Base-by-base conservation (phyloP, 2,888 invertebrate genomes). In the Caenorhabditis sp. region DNA sequence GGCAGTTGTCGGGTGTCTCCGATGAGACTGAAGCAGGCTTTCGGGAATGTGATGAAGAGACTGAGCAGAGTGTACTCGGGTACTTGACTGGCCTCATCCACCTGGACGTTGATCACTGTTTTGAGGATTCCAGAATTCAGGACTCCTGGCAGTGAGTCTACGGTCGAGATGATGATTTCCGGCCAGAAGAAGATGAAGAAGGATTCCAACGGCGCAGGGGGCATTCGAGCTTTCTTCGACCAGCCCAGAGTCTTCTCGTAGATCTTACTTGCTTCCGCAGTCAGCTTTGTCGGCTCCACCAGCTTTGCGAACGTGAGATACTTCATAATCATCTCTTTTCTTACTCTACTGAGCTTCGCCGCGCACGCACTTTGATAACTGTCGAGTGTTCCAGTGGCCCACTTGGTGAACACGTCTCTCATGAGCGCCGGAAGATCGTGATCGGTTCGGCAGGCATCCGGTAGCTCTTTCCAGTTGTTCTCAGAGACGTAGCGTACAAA, bases 81-180 rank as follows among this genome's bases (percentile, higher is more conserved):
- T 22, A 63, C 8, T 26, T 63, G 63, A 53, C 63, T 63, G 17
- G 53, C 53, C 20, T 63, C 63, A 26, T 63, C 63, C 35, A 63
- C 32, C n/a, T 63, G 63, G 4, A 63, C 41, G 0, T 41, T 52
- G 0, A 7, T 6, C 11, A 62, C 32, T 7, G 11, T n/a, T n/a
- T 30, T 20, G 17, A 61, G 48, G 3, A 13, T 4, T 35, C 46
- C 22, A 9, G 45, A n/a, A 17, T n/a, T n/a, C n/a, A n/a, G n/a
- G n/a, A 45, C 35, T 9, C 17, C 15, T 26, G 8, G 45, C 13
- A 63, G 53, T 7, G 53, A 45, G 45, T 63, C 63, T 24, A 35
- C 15, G 8, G 53, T 63, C 8, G 41, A 41, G 11, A 63, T 52
- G 26, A 63, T 20, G n/a, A 63, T 53, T 9, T 53, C 32, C 11